Base-by-base conservation (phyloP, 2,797 vertebrate species). In the Phaenicophaeus curvirostris region DNA sequence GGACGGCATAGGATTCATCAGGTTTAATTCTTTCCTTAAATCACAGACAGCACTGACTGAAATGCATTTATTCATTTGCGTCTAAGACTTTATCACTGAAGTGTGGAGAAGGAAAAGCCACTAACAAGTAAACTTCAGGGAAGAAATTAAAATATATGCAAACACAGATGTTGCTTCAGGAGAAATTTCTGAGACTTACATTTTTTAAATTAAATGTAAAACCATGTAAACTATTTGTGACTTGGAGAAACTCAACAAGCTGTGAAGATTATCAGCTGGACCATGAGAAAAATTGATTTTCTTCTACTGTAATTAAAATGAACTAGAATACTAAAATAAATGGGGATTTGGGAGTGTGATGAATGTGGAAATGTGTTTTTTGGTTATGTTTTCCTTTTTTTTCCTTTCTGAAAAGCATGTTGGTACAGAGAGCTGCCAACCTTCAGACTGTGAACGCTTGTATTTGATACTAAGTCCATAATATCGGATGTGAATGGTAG, bases 291-390 rank as follows among this genome's bases (percentile, higher is more conserved):
- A 95, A 63, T 8, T 16, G 31, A 71, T 76, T 71, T 42, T 62
- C 39, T 92, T 86, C 31, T 62, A 21, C 39, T 92, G 50, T 48
- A 93, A 92, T 96, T 96, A 94, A 85, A 85, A 81, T 89, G 59
- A 86, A 94, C 94, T 33, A 33, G 42, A 96, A n/a, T 25, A 30
- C 53, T 41, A 57, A 82, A 92, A 71, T 95, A 82, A 80, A 67
- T 6, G 55, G 67, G 50, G n/a, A 23, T 73, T 84, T 51, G 53
- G 87, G 59, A 59, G 28, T 6, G 6, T 8, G 85, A 28, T 53
- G 79, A 67, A 86, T 58, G 71, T 83, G 67, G 67, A 76, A 87
- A 53, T 71, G 72, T 51, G 33, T 9, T 0, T 33, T 69, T 24
- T 58, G 48, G 48, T 25, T 33, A 0, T 2, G 42, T 41, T 74